Conservation (phyloP, 1,140 invertebrate genomes). For the Diploscapter pachys region DNA sequence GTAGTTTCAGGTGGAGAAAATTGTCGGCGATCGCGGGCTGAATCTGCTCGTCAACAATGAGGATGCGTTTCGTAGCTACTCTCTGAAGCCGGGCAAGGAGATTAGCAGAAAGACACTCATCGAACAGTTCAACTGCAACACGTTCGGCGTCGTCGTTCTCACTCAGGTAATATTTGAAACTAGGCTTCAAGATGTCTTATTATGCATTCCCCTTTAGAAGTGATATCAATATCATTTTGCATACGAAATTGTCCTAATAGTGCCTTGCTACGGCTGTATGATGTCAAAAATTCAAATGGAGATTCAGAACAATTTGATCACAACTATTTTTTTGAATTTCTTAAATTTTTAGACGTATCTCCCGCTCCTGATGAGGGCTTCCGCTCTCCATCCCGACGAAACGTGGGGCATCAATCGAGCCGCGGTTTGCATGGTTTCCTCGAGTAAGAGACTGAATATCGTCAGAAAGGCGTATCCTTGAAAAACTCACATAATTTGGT, state of each 20-base stretch:
- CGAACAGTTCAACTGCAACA: constrained; percentile 29
- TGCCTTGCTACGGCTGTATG: too few relatives aligned
- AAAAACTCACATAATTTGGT: too few relatives aligned
- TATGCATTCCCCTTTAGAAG: too few relatives aligned
- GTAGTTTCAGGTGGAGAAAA: constrained; percentile 27
- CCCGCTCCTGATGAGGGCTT: constrained; percentile 12
- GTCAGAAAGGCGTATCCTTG: too few relatives aligned
- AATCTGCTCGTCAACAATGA: constrained; percentile 33
- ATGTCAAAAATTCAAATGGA: too few relatives aligned
- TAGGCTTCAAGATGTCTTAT: too few relatives aligned
- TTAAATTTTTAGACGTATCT: constrained; percentile 23
- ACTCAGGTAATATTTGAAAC: constrained; percentile 19
- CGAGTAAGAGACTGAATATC: too few relatives aligned
- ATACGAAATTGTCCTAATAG: too few relatives aligned
- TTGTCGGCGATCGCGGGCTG: constrained; percentile 26
- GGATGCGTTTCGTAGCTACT: constrained; percentile 21
- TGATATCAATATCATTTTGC: too few relatives aligned
- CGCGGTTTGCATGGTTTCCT: too few relatives aligned
- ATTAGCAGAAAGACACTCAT: constrained; percentile 18
- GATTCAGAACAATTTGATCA: background rate
- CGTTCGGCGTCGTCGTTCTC: constrained; percentile 21
- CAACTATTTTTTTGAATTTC: background rate
- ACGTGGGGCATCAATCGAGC: too few relatives aligned
- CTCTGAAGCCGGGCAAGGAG: constrained; percentile 1
- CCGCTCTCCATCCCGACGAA: background rate